Percentiles rank a stretch among this genome's conserved stretches.
Conservation (phyloP, 2,888 invertebrate species). For the Ariolimax columbianus region DNA sequence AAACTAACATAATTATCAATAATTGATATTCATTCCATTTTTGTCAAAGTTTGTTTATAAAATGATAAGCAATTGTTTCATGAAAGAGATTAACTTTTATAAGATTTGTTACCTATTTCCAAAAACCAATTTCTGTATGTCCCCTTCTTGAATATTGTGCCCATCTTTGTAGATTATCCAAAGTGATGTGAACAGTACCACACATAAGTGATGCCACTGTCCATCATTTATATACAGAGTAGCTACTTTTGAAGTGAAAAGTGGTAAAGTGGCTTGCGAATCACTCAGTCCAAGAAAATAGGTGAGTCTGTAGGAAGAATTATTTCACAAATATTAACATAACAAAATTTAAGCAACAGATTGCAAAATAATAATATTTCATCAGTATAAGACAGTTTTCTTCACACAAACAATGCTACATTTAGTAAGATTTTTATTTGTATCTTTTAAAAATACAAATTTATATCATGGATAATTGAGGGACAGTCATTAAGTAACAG, state of each 20-base stretch:
- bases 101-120: conserved; percentile 18
- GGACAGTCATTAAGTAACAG: too few relatives aligned
- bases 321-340: too few relatives aligned
- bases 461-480: too few relatives aligned
- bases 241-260: not conserved
- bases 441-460: too few relatives aligned
- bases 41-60: not conserved
- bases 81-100: not conserved
- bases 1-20: too few relatives aligned
- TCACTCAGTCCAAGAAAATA: not conserved
- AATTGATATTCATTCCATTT: too few relatives aligned
- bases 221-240: conserved; percentile 52
- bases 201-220: conserved; percentile 69
- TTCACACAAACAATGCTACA: too few relatives aligned
- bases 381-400: too few relatives aligned
- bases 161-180: conserved; percentile 65
- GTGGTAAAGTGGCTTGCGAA: not conserved
- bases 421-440: too few relatives aligned
- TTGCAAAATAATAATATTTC: too few relatives aligned
- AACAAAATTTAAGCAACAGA: too few relatives aligned
- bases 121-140: conserved; percentile 30
- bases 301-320: not conserved
- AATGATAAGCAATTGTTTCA: not conserved
- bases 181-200: conserved; percentile 58
- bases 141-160: not conserved